These are phyloP conservation scores for Neotoxoptera formosana DNA, from an alignment of 1,140 invertebrate genomes.

Conservation along the genomic window DNA sequence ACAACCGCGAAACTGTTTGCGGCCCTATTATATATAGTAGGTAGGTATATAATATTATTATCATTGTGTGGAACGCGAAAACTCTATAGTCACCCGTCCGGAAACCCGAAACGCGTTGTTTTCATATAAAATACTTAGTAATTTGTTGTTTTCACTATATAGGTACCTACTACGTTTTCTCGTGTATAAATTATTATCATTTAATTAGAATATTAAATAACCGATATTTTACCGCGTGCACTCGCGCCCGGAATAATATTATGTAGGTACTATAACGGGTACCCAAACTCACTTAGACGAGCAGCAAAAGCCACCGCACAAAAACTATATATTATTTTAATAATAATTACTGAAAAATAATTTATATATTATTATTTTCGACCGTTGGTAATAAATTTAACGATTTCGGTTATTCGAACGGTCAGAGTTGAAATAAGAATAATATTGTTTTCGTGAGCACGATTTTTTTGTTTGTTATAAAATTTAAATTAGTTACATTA, in stretches of 20 bases:
- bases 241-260: not conserved
- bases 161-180: not conserved
- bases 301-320: not conserved
- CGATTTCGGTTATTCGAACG: not conserved
- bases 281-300: not conserved
- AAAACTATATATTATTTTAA: not conserved
- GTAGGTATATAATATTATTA: too few species aligned
- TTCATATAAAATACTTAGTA: conserved; percentile 19
- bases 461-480: not conserved
- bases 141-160: conserved; percentile 15
- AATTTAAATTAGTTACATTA: not conserved
- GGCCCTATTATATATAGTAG: not conserved
- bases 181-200: not conserved
- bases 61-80: not conserved
- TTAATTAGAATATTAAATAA: conserved; percentile 19
- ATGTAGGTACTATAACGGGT: not conserved
- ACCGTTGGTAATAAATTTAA: not conserved
- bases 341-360: not conserved
- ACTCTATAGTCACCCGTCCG: not conserved
- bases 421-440: not conserved
- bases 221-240: not conserved
- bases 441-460: not conserved
- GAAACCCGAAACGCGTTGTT: not conserved
- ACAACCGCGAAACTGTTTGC: not conserved
- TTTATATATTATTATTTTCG: not conserved